Evolutionary conservation across 1,140 invertebrate species (phyloP).

Genomic region (Doryteuthis pealeii): DNA sequence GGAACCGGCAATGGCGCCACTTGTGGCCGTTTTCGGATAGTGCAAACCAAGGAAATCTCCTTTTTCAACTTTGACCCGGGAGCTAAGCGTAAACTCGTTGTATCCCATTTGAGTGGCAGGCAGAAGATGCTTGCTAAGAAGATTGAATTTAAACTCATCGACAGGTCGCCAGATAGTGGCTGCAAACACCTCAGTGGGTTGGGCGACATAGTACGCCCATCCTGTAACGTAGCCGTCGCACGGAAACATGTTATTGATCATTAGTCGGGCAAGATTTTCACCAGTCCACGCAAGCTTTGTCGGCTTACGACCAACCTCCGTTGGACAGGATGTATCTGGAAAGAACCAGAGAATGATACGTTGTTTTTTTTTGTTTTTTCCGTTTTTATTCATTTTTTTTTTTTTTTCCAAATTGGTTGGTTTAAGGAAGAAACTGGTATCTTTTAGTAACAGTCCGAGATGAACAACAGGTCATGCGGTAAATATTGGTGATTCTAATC

Average conservation of each 20-base stretch:
- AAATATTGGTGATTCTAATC: background rate
- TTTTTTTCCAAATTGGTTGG: background rate
- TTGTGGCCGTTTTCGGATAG: slow-evolving; percentile 34
- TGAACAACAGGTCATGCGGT: background rate
- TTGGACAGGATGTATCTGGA: slow-evolving; percentile 42
- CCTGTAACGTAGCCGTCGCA: slow-evolving; percentile 45
- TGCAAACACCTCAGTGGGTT: slow-evolving; percentile 31
- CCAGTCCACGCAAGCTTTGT: slow-evolving; percentile 38
- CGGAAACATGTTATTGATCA: slow-evolving; percentile 51
- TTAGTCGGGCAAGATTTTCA: slow-evolving; percentile 44
- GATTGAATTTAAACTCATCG: slow-evolving; percentile 34
- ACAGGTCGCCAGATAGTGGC: slow-evolving; percentile 45
- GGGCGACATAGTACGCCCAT: slow-evolving; percentile 47
- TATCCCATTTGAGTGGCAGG: slow-evolving; percentile 39
- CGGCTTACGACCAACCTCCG: slow-evolving; percentile 40
- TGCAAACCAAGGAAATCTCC: slow-evolving; percentile 55
- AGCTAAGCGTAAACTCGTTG: slow-evolving; percentile 25
- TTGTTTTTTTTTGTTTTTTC: background rate
- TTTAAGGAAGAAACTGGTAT: background rate
- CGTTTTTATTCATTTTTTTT: background rate
- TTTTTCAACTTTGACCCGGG: slow-evolving; percentile 37
- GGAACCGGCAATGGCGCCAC: slow-evolving; percentile 45
- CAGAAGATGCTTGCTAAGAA: slow-evolving; percentile 38
- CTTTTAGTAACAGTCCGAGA: background rate
- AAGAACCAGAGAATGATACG: slow-evolving; percentile 4